Conservation (phyloP, 2,113 vertebrate species). For the Engraulis encrasicolus region DNA sequence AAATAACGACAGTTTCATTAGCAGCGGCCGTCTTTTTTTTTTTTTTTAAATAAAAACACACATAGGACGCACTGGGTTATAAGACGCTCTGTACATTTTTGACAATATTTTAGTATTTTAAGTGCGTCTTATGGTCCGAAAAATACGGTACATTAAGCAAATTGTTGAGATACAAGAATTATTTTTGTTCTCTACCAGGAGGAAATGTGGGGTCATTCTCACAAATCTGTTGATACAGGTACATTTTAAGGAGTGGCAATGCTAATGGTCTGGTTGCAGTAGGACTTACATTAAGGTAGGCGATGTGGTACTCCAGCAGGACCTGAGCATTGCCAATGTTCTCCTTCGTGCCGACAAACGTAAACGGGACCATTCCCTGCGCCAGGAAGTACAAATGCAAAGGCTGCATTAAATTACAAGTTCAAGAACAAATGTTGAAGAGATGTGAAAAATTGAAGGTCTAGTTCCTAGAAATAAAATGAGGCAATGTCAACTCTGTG, state of each 20-base stretch:
- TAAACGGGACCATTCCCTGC: conserved; percentile 98
- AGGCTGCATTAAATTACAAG: not conserved
- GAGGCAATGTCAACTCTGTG: not conserved
- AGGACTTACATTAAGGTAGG: conserved; percentile 91
- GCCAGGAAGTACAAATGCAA: conserved; percentile 54
- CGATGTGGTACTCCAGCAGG: conserved; percentile 94
- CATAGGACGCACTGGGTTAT: too few relatives aligned
- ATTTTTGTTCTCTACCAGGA: too few relatives aligned
- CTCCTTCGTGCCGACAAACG: conserved; percentile 97
- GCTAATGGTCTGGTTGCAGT: not conserved
- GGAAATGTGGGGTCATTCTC: too few relatives aligned
- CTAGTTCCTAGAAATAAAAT: not conserved
- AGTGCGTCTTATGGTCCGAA: too few relatives aligned
- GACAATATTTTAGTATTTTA: too few relatives aligned
- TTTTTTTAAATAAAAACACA: too few relatives aligned
- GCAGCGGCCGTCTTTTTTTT: too few relatives aligned
- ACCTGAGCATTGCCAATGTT: conserved; percentile 96
- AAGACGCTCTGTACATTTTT: too few relatives aligned
- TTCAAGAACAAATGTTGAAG: not conserved
- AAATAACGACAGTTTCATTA: too few relatives aligned
- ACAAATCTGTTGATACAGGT: not conserved
- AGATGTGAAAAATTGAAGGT: not conserved
- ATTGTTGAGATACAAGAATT: too few relatives aligned
- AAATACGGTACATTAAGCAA: too few relatives aligned
- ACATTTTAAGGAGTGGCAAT: not conserved